Evolutionary conservation across 2,888 invertebrate genomes (phyloP).

Genomic region (Lagria hirta): DNA sequence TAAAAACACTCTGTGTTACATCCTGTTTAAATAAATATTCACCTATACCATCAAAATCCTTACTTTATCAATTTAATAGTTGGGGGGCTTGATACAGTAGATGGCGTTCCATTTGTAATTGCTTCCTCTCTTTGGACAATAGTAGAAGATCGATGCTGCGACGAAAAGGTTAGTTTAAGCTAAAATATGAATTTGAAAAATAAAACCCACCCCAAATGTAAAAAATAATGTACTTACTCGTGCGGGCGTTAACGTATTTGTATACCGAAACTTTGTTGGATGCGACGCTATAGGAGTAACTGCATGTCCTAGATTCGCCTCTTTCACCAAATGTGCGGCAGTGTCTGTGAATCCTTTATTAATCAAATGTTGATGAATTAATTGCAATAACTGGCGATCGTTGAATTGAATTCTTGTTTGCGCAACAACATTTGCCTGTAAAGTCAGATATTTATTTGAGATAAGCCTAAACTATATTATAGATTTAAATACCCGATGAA

Average conservation of each 20-base stretch:
- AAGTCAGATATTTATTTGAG: conserved; percentile 25
- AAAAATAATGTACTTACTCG: conserved; percentile 54
- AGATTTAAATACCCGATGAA: conserved; percentile 69
- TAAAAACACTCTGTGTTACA: conserved; percentile 2
- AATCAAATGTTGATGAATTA: conserved; percentile 86
- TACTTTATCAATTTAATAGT: conserved; percentile 43
- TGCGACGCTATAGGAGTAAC: conserved; percentile 51
- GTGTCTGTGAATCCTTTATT: conserved; percentile 74
- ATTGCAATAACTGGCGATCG: conserved; percentile 86
- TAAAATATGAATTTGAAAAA: conserved; percentile 21
- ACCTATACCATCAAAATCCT: conserved; percentile 10
- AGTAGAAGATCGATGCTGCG: conserved; percentile 23
- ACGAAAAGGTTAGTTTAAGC: conserved; percentile 38
- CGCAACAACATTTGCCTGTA: conserved; percentile 88
- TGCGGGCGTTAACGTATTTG: conserved; percentile 57
- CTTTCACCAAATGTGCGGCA: conserved; percentile 72
- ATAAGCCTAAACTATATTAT: conserved; percentile 1
- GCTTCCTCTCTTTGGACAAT: conserved; percentile 12
- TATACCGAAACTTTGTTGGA: conserved; percentile 54
- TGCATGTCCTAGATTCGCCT: conserved; percentile 69
- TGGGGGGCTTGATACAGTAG: conserved; percentile 23
- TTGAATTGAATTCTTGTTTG: conserved; percentile 95
- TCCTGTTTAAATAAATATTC: neutral
- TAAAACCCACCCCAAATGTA: neutral
- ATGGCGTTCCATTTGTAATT: conserved; percentile 28